A percentile compares a stretch with the other conserved stretches of the same genome.
phyloP scores from a whole-genome alignment of 2,888 invertebrate genomes.

The Rhorus exstirpatorius region DNA sequence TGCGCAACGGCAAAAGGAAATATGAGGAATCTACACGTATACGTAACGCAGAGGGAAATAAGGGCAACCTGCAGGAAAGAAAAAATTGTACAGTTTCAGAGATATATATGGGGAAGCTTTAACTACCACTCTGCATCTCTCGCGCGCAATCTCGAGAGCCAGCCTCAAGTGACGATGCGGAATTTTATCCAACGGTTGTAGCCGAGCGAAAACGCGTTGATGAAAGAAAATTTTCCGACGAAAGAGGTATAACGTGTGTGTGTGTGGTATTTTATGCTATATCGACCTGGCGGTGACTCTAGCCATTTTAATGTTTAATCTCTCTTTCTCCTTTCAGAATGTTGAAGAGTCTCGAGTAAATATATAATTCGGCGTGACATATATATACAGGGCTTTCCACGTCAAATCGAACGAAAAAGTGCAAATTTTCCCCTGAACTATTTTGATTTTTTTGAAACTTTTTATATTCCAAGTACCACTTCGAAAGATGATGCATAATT shows the following conservation, averaged over 20 bases:
- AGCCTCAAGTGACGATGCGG: constrained; percentile 54
- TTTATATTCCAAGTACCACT: no score
- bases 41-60: not conserved
- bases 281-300: no score
- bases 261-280: no score
- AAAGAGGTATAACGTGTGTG: constrained; percentile 9
- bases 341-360: no score
- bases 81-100: constrained; percentile 37
- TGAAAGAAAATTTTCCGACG: constrained; percentile 48
- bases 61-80: constrained; percentile 35
- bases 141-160: not conserved
- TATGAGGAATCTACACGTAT: constrained; percentile 26
- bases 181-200: constrained; percentile 50
- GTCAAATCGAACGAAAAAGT: not conserved
- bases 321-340: no score
- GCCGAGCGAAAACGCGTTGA: constrained; percentile 9
- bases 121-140: constrained; percentile 58
- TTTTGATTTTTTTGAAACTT: no score
- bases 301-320: no score
- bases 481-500: no score
- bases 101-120: constrained; percentile 42
- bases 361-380: no score
- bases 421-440: no score
- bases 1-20: constrained; percentile 27
- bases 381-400: not conserved